Conservation (phyloP, 2,113 vertebrate genomes). For the Macroglossus sobrinus region DNA sequence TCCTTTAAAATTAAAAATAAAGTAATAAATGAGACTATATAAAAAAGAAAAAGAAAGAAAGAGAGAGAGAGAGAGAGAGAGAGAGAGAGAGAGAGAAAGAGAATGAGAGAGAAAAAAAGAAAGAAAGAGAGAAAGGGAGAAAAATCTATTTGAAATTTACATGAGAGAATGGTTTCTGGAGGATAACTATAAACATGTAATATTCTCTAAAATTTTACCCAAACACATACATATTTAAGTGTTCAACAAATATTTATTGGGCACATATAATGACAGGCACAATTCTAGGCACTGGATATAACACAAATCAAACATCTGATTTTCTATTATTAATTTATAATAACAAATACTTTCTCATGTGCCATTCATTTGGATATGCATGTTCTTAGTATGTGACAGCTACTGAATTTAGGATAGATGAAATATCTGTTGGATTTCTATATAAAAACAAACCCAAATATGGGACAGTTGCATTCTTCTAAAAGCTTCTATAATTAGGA, state of each 20-base stretch:
- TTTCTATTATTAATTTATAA: not conserved
- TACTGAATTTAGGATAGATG: not conserved
- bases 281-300: not conserved
- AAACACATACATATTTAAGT: not conserved
- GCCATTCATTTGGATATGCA: not conserved
- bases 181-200: not conserved
- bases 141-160: not conserved
- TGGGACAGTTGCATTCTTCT: not conserved
- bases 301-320: not conserved
- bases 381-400: not conserved
- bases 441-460: not conserved
- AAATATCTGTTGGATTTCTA: not conserved
- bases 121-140: not conserved
- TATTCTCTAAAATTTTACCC: not conserved
- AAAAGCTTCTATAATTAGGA: not conserved
- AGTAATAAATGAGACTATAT: not conserved
- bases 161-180: not conserved
- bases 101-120: not conserved
- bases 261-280: not conserved
- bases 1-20: slow-evolving; percentile 22
- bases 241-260: not conserved
- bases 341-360: not conserved
- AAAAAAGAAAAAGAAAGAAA: not conserved
- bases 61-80: no score
- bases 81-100: not conserved